phyloP scores from a whole-genome alignment of 1,140 invertebrate species.

The Drosophila ogumai region DNA sequence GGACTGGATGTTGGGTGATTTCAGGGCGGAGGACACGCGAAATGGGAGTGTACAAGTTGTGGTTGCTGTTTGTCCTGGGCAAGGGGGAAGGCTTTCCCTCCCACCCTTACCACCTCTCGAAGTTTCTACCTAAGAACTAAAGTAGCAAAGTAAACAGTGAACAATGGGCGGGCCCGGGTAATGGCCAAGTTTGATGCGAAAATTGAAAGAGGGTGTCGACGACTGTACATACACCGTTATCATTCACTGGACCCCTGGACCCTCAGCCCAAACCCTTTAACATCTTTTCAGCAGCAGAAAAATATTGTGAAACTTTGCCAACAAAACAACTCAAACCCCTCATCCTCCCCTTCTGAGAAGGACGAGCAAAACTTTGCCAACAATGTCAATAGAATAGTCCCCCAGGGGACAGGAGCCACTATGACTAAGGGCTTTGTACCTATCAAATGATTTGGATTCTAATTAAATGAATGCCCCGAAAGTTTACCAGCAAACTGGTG shows the following conservation, averaged over 20 bases:
- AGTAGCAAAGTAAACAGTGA: constrained; percentile 69
- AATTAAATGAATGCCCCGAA: constrained; percentile 54
- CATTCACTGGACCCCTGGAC: constrained; percentile 37
- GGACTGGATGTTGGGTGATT: neutral
- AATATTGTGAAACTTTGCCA: constrained; percentile 59
- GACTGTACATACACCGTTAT: constrained; percentile 55
- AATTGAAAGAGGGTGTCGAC: constrained; percentile 57
- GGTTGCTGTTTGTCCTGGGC: constrained; percentile 49
- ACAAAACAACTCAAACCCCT: constrained; percentile 50
- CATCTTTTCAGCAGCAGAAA: constrained; percentile 55
- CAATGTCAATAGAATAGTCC: constrained; percentile 55
- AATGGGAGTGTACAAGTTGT: constrained; percentile 43
- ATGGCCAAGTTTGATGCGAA: constrained; percentile 64
- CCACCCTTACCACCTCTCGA: neutral
- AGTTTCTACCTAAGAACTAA: constrained; percentile 69
- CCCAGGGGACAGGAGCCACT: constrained; percentile 46
- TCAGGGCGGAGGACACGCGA: constrained; percentile 22
- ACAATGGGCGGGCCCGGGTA: constrained; percentile 39
- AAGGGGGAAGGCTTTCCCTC: neutral
- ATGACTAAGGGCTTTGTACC: constrained; percentile 54
- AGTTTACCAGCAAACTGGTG: constrained; percentile 8
- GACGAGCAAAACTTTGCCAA: constrained; percentile 35
- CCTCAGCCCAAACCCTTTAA: constrained; percentile 36
- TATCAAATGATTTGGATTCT: constrained; percentile 58
- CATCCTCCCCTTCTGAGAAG: neutral